phyloP scores from a whole-genome alignment of 2,888 invertebrate species.

The Tetranychus truncatus region DNA sequence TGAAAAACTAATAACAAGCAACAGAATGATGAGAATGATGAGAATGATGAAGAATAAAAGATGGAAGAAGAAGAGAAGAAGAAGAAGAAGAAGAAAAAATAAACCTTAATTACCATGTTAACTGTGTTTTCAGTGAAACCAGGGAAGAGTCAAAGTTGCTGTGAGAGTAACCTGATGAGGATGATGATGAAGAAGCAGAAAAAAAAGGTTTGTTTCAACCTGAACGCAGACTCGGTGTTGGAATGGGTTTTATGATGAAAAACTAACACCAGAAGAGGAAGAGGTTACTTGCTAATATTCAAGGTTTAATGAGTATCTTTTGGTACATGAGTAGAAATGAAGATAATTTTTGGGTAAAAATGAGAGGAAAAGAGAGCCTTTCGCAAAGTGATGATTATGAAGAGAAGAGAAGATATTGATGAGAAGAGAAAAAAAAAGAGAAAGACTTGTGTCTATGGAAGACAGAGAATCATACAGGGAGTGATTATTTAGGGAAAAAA shows the following conservation, averaged over 20 bases:
- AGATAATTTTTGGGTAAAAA: background rate
- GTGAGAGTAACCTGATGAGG: background rate
- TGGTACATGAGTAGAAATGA: background rate
- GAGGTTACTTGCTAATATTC: background rate
- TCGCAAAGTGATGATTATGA: background rate
- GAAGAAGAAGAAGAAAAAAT: background rate
- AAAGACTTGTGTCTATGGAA: background rate
- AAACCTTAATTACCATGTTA: constrained; percentile 1
- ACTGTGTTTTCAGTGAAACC: background rate
- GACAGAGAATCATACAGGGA: background rate
- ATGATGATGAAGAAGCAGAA: background rate
- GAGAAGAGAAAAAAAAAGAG: background rate
- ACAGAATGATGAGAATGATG: background rate
- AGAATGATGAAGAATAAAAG: background rate
- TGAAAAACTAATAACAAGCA: constrained; percentile 1
- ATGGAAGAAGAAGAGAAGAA: background rate
- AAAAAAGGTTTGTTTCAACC: background rate
- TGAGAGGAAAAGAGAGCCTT: background rate
- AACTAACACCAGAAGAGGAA: background rate
- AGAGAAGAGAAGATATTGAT: background rate
- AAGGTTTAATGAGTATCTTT: background rate
- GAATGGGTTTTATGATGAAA: background rate
- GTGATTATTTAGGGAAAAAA: background rate
- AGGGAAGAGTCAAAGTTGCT: background rate
- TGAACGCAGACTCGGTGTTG: background rate